Base-by-base conservation (phyloP, 2,888 invertebrate species). In the Acleris holmiana region DNA sequence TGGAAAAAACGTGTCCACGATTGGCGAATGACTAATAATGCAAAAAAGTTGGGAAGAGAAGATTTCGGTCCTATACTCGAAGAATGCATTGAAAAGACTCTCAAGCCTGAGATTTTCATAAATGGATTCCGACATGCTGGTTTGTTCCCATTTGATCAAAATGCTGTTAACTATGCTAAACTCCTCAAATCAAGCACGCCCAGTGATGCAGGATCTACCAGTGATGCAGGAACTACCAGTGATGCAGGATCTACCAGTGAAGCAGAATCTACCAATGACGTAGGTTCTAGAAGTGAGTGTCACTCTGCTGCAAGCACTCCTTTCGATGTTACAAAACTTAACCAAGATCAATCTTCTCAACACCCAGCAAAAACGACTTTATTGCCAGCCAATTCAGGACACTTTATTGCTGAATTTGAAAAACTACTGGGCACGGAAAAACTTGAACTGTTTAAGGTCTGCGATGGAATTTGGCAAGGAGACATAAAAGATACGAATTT, bases 41-140 rank as follows among this genome's bases (percentile, higher is more conserved):
- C 19, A n/a, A 51, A 63, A 44, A 41, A 23, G 47, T 41, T 68
- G 57, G 63, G 58, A 49, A 35, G 58, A 54, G 59, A 60, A 60
- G 60, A 63, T 51, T 66, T 66, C 54, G 63, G 41, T 13, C 57
- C 53, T 29, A 40, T 68, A 21, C 60, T 68, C 21, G 61, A 66
- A 53, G 57, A 53, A 47, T 54, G 55, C 17, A 53, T 68, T 46
- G 46, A 47, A 51, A 62, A 57, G 21, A 58, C 51, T 19, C 59
- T 67, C 25, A 49, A 48, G 25, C 62, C 62, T 46, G 48, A 55
- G 40, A 49, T 44, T 7, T 62, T 68, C 21, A 49, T 41, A 50
- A 48, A 63, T 66, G 66, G 68, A n/a, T 68, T 66, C 50, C 51
- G 66, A 29, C 40, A 55, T 40, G 54, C 58, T 25, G 66, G 66